Evolutionary conservation across 2,888 invertebrate genomes (phyloP).

Genomic region (Sarcophaga rosellei): DNA sequence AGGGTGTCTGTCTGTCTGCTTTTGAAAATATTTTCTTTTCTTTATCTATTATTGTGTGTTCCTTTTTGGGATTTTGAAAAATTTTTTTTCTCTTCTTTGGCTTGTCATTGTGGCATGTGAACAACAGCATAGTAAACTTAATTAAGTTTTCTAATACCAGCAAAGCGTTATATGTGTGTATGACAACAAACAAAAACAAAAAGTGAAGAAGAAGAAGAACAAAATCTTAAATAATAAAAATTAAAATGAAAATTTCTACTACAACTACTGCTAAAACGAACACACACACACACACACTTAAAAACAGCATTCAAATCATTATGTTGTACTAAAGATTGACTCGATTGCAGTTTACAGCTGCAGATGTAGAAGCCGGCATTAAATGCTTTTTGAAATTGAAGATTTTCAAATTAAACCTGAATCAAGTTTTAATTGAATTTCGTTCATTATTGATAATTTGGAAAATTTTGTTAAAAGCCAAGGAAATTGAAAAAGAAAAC

Average conservation of each 20-base stretch:
- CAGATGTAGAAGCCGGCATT: neutral
- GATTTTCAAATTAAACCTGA: conserved; percentile 28
- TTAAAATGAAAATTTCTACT: conserved; percentile 51
- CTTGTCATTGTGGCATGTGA: conserved; percentile 63
- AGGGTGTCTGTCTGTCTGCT: neutral
- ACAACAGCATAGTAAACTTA: conserved; percentile 67
- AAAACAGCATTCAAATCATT: conserved; percentile 54
- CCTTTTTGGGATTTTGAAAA: neutral
- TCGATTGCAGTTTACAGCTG: conserved; percentile 10
- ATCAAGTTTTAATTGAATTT: conserved; percentile 45
- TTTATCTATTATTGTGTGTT: neutral
- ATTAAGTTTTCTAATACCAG: conserved; percentile 71
- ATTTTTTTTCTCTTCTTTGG: conserved; percentile 29
- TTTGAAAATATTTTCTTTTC: conserved; percentile 25
- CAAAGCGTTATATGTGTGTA: conserved; percentile 13
- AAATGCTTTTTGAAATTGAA: conserved; percentile 44
- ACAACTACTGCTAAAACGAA: too few relatives aligned
- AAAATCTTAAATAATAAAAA: conserved; percentile 37
- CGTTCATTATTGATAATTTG: neutral
- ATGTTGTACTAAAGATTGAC: conserved; percentile 31
- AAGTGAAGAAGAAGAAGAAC: conserved; percentile 38
- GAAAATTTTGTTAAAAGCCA: neutral
- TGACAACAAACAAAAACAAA: too few relatives aligned
- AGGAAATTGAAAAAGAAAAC: neutral
- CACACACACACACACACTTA: conserved; percentile 30